Evolutionary conservation across 2,888 invertebrate genomes (phyloP), one percentile per base, ranked within the genome.

Genomic region (Cryptus armator): DNA sequence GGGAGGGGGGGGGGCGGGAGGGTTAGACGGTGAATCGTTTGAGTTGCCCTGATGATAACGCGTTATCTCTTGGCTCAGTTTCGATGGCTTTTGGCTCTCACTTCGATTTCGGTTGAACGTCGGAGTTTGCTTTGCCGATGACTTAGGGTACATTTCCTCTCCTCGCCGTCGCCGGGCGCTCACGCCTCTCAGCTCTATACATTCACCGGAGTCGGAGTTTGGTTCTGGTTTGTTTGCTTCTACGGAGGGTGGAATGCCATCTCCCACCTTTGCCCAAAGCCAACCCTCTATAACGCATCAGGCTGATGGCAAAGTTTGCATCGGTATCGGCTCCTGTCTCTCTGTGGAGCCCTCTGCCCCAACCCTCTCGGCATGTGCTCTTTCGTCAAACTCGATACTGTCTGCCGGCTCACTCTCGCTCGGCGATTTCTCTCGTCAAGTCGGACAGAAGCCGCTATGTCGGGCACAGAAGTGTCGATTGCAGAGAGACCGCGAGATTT

Each of bases 161-260:
- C 32, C 14, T 12, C 59, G 6, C 1, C 32, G 29, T 1, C 59
- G 6, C 59, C 14, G 32, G 59, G 29, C 59, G 12, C 59, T 59
- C 59, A 24, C 59, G 29, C 59, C 56, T 56, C 56, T 56, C 56
- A 19, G 4, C 19, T 19, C 56, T 56, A 59, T 14, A 29, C 59
- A 32, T 29, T 56, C 56, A 24, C 19, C 56, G 56, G 24, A 56
- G 59, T 37, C 29, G 74, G 37, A 64, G 74, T 75, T 64, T 75
- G 62, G 59, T 62, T 74, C 46, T 46, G 62, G 74, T 62, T 75
- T 75, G 74, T 62, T 75, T 62, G 62, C 59, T 59, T 74, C 72
- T 74, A 24, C 62, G 62, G 62, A 75, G 64, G 64, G 62, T 75
- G 74, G 74, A 75, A 75, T 75, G 74, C 37, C 62, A 75, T 75